Conservation (phyloP, 2,888 invertebrate species). For the Trachelus troglodyta region DNA sequence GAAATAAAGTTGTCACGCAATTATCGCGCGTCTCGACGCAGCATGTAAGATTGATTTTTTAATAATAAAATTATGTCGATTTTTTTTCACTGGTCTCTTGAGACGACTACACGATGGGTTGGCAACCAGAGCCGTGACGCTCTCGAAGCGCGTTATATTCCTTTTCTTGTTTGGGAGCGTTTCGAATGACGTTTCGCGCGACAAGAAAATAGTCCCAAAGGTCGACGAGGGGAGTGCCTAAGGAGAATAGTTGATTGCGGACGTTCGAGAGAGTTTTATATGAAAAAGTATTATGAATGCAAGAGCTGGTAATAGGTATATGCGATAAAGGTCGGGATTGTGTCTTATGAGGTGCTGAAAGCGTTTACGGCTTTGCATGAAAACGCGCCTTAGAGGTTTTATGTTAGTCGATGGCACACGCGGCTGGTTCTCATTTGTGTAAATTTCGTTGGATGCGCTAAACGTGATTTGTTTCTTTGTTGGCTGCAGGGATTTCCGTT, state of each 20-base stretch:
- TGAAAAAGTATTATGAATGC: neutral
- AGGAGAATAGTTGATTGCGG: neutral
- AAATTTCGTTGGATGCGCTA: neutral
- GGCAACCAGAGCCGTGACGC: neutral
- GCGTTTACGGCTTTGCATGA: neutral
- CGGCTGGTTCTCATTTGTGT: neutral
- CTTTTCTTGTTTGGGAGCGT: neutral
- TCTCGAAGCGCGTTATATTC: neutral
- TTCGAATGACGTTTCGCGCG: neutral
- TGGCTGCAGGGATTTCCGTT: constrained; percentile 73
- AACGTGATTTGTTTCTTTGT: neutral
- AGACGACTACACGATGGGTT: neutral
- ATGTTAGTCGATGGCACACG: neutral
- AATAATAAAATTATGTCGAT: neutral
- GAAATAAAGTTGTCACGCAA: neutral
- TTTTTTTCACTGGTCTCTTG: neutral
- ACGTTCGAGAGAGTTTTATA: neutral
- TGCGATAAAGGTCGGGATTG: neutral
- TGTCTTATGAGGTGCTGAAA: neutral
- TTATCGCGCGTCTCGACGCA: neutral
- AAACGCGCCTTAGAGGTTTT: neutral
- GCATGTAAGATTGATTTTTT: neutral
- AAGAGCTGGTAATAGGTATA: neutral
- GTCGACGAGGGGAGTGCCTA: neutral
- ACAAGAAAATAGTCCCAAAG: neutral